Evolutionary conservation across 2,797 vertebrate genomes (phyloP).

Genomic region (Antennarius maculatus): DNA sequence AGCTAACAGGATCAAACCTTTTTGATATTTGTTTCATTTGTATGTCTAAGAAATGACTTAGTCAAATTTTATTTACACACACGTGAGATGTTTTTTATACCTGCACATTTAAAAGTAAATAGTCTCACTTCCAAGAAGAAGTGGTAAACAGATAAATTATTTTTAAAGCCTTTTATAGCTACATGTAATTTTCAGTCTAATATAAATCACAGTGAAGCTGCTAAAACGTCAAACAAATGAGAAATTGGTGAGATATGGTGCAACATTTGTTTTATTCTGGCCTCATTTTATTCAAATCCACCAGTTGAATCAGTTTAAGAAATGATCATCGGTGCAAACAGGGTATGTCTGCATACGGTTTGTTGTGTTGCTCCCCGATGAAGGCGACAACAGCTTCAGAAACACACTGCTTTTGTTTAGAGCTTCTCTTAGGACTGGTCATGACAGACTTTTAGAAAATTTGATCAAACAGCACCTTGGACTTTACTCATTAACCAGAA

Average conservation of each 20-base stretch:
- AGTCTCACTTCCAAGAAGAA: neutral
- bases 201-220: neutral
- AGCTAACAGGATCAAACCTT: no score
- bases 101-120: no score
- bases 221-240: neutral
- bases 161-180: neutral
- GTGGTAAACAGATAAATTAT: neutral
- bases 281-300: neutral
- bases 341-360: neutral
- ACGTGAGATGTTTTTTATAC: no score
- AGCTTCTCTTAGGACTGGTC: conserved; percentile 7
- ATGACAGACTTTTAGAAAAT: conserved; percentile 30
- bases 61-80: no score
- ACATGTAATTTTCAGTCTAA: neutral
- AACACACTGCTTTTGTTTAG: conserved; percentile 20
- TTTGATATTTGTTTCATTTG: no score
- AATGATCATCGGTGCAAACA: neutral
- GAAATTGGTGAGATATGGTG: neutral
- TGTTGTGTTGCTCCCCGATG: conserved; percentile 1
- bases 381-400: conserved; percentile 3
- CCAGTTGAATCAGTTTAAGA: neutral
- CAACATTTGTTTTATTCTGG: neutral
- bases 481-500: conserved; percentile 27
- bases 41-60: no score
- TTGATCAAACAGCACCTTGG: conserved; percentile 31